Conservation (phyloP, 30 jellyfish, hydroid and myxozoan genomes). For the Aurelia coerulea region DNA sequence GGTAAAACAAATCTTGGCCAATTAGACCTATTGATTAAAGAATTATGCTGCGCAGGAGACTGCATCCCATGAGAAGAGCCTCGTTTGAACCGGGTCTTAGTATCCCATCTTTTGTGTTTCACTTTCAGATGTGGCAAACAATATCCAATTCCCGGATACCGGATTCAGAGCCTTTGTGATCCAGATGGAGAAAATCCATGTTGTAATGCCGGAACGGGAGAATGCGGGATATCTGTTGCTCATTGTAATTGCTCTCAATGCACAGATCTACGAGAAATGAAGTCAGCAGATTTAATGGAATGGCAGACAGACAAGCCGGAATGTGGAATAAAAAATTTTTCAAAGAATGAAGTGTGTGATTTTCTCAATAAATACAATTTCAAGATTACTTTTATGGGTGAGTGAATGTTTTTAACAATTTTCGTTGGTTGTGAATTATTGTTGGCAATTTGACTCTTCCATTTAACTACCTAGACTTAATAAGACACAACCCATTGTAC, state of each 20-base stretch:
- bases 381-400: constrained; percentile 77
- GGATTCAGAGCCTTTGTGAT: constrained; percentile 86
- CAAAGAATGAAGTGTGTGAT: constrained; percentile 73
- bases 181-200: constrained; percentile 89
- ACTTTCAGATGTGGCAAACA: constrained; percentile 72
- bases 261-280: constrained; percentile 75
- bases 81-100: too few relatives aligned
- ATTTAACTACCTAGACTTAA: too few relatives aligned
- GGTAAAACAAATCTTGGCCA: too few relatives aligned
- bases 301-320: constrained; percentile 70
- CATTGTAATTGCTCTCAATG: constrained; percentile 80
- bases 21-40: too few relatives aligned
- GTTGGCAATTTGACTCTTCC: too few relatives aligned
- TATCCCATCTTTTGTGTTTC: background rate
- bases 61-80: too few relatives aligned
- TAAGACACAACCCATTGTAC: too few relatives aligned
- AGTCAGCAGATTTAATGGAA: constrained; percentile 77
- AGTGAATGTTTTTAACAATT: background rate
- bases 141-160: constrained; percentile 72
- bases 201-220: constrained; percentile 77
- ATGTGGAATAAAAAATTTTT: constrained; percentile 58
- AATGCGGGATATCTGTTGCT: constrained; percentile 70
- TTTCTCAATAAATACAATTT: constrained; percentile 38
- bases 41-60: too few relatives aligned
- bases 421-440: background rate